Evolutionary conservation across 2,113 vertebrate genomes (phyloP).

Genomic region (Petrocephalus microphthalmus): DNA sequence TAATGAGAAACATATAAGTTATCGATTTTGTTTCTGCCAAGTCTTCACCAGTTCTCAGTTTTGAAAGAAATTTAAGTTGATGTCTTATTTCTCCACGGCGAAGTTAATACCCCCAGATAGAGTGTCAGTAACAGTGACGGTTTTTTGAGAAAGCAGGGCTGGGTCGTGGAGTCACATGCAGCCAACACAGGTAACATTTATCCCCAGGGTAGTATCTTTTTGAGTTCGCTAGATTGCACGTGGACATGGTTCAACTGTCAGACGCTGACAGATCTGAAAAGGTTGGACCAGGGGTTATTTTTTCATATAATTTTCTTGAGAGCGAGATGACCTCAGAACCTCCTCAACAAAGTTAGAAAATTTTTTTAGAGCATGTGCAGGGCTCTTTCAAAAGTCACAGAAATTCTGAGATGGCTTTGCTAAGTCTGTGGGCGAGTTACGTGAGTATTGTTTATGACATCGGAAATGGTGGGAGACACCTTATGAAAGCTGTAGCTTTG

Average conservation of each 20-base stretch:
- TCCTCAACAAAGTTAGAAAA: neutral
- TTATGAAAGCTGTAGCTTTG: neutral
- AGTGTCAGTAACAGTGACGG: neutral
- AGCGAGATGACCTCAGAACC: neutral
- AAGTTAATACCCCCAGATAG: neutral
- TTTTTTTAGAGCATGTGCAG: neutral
- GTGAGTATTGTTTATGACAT: neutral
- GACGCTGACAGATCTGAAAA: neutral
- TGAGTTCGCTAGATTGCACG: neutral
- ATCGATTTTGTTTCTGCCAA: neutral
- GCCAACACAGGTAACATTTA: neutral
- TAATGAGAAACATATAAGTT: neutral
- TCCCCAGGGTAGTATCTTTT: neutral
- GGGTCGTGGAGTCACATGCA: neutral
- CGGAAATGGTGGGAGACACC: conserved; percentile 3
- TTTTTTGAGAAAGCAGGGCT: neutral
- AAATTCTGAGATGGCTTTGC: neutral
- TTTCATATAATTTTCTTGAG: neutral
- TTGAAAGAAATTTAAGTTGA: neutral
- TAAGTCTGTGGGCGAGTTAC: neutral
- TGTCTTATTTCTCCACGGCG: neutral
- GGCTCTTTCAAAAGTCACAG: neutral
- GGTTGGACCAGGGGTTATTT: neutral
- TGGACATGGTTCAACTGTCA: neutral
- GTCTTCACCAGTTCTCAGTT: neutral